These are phyloP conservation scores for Ciona savignyi DNA, from an alignment of 23 tunicate genomes.

Conservation along the genomic window DNA sequence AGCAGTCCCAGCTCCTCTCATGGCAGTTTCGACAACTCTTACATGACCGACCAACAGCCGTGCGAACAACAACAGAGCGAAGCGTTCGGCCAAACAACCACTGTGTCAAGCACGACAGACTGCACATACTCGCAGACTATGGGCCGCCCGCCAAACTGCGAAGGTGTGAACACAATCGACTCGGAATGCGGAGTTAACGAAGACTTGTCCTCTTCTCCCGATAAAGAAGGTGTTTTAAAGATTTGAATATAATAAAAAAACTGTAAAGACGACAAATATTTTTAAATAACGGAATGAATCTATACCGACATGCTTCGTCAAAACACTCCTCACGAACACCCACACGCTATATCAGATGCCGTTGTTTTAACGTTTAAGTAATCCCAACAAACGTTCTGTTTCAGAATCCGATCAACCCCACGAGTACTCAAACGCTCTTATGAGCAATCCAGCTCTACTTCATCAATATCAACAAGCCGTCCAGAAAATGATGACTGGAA, in stretches of 20 bases:
- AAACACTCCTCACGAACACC: too few relatives aligned
- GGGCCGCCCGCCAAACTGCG: not conserved
- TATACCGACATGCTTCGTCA: too few relatives aligned
- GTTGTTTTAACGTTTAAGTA: too few relatives aligned
- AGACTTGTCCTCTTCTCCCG: too few relatives aligned
- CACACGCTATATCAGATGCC: too few relatives aligned
- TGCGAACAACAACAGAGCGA: not conserved
- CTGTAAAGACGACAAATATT: too few relatives aligned
- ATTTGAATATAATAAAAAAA: too few relatives aligned
- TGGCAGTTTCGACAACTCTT: conserved; percentile 23
- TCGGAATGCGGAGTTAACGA: too few relatives aligned
- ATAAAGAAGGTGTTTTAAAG: too few relatives aligned
- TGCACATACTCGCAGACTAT: not conserved
- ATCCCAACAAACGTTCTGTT: not conserved
- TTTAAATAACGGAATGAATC: too few relatives aligned
- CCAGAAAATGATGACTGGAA: conserved; percentile 30
- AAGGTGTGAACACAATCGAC: not conserved
- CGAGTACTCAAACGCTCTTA: not conserved
- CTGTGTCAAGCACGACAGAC: not conserved
- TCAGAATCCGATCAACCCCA: conserved; percentile 6
- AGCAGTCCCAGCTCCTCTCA: conserved; percentile 42
- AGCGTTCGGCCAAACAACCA: not conserved
- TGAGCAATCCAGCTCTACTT: conserved; percentile 18
- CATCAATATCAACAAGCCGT: conserved; percentile 50
- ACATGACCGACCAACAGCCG: conserved; percentile 5